Percentiles rank a stretch among this genome's conserved stretches.
Conservation (phyloP, 2,888 invertebrate species). For the Baccha elongata region DNA sequence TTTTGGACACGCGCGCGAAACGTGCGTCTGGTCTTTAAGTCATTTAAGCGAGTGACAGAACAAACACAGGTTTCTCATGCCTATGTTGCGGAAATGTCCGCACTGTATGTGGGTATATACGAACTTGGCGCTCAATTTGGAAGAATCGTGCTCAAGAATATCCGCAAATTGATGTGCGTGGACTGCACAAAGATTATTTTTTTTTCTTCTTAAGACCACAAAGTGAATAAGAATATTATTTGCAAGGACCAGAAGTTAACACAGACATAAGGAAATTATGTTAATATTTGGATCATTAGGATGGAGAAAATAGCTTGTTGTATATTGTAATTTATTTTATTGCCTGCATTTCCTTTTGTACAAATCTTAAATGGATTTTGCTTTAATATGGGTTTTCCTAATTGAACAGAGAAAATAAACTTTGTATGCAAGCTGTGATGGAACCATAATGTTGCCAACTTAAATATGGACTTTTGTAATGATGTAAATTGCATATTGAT, state of each 20-base stretch:
- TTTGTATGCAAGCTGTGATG: constrained; percentile 28
- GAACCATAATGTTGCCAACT: constrained; percentile 1
- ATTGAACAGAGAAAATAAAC: constrained; percentile 31
- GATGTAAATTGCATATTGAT: neutral
- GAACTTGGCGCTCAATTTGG: constrained; percentile 67
- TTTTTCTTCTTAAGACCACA: constrained; percentile 5
- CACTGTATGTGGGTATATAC: neutral
- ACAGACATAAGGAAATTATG: constrained; percentile 58
- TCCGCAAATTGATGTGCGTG: constrained; percentile 72
- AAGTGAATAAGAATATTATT: constrained; percentile 25
- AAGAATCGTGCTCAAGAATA: constrained; percentile 64
- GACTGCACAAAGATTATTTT: constrained; percentile 25
- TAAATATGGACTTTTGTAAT: neutral
- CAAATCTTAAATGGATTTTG: constrained; percentile 2
- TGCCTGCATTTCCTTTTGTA: constrained; percentile 46
- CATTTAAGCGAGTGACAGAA: constrained; percentile 36
- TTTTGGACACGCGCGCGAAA: constrained; percentile 70
- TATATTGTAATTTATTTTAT: constrained; percentile 60
- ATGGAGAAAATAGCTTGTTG: constrained; percentile 38
- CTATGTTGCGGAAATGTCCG: constrained; percentile 56
- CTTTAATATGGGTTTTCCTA: neutral
- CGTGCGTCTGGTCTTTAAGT: constrained; percentile 57
- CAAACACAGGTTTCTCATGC: constrained; percentile 38
- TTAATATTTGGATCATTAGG: constrained; percentile 45
- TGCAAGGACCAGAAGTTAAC: constrained; percentile 12